Evolutionary conservation across 2,113 vertebrate species (phyloP).

Genomic region (Passer domesticus): DNA sequence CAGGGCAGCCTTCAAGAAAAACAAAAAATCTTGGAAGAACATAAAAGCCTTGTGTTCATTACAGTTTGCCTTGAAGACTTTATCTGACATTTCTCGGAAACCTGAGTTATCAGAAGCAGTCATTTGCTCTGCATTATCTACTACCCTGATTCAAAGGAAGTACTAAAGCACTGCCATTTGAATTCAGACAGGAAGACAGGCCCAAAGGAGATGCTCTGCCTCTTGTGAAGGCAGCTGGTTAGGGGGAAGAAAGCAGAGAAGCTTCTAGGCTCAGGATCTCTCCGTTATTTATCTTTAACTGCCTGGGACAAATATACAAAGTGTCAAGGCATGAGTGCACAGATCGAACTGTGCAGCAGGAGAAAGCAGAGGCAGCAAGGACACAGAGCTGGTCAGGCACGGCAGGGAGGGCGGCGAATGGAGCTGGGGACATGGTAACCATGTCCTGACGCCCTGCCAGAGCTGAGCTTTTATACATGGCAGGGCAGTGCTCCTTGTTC

Average conservation of each 20-base stretch:
- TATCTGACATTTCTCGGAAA: conserved; percentile 35
- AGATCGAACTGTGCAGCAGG: neutral
- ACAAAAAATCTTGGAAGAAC: conserved; percentile 31
- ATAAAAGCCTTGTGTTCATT: conserved; percentile 25
- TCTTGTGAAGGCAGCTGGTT: neutral
- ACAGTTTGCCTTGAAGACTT: conserved; percentile 44
- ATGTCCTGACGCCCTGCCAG: neutral
- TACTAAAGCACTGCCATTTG: neutral
- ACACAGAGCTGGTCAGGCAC: accelerated
- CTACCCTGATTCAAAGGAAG: neutral
- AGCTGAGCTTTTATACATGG: neutral
- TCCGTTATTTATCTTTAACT: neutral
- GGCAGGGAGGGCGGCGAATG: neutral
- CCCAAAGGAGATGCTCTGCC: neutral
- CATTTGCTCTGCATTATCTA: conserved; percentile 13
- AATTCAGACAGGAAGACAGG: neutral
- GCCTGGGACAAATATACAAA: neutral
- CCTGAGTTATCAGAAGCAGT: conserved; percentile 25
- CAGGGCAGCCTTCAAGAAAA: conserved; percentile 4
- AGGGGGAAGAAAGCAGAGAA: neutral
- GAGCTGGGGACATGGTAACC: neutral
- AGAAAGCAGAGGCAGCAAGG: neutral
- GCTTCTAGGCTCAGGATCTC: neutral
- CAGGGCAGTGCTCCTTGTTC: neutral
- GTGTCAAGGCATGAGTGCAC: neutral